A percentile compares a stretch with the other conserved stretches of the same genome.
Evolutionary conservation across 1,140 invertebrate species (phyloP).

Genomic region (Pseudobourletiella spinata): DNA sequence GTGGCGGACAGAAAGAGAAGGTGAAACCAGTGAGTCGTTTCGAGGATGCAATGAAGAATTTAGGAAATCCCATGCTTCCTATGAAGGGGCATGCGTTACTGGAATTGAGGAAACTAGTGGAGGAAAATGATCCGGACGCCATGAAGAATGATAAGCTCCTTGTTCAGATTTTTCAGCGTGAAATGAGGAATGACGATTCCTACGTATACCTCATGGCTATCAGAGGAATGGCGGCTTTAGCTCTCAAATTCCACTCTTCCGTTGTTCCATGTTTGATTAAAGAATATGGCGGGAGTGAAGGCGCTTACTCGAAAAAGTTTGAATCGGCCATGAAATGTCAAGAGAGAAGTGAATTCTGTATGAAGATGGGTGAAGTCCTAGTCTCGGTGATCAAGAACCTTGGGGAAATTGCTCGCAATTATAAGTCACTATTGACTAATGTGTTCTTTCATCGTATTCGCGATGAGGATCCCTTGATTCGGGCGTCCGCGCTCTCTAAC

Average conservation of each 20-base stretch:
- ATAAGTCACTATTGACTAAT: constrained; percentile 61
- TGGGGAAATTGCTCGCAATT: constrained; percentile 61
- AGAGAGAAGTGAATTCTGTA: constrained; percentile 51
- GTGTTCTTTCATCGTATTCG: constrained; percentile 58
- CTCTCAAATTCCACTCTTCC: constrained; percentile 11
- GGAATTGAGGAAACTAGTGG: constrained; percentile 59
- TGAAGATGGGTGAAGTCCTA: constrained; percentile 75
- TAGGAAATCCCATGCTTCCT: constrained; percentile 64
- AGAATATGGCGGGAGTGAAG: constrained; percentile 14
- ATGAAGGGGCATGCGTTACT: constrained; percentile 69
- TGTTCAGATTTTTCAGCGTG: constrained; percentile 61
- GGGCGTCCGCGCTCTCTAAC: constrained; percentile 73
- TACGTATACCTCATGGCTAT: constrained; percentile 73
- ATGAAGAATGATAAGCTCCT: constrained; percentile 56
- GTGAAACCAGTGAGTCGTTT: constrained; percentile 40
- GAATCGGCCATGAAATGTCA: constrained; percentile 36
- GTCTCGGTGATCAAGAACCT: constrained; percentile 61
- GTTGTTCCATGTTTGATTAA: constrained; percentile 15
- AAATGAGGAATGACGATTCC: constrained; percentile 67
- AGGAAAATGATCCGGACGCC: constrained; percentile 53
- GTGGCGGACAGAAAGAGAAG: constrained; percentile 2
- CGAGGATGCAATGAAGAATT: constrained; percentile 55
- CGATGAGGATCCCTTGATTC: constrained; percentile 62
- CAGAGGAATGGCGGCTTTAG: constrained; percentile 60
- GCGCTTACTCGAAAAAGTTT: not conserved